Evolutionary conservation across 1,140 invertebrate species (phyloP).

Genomic region (Drosophila pectinifera): DNA sequence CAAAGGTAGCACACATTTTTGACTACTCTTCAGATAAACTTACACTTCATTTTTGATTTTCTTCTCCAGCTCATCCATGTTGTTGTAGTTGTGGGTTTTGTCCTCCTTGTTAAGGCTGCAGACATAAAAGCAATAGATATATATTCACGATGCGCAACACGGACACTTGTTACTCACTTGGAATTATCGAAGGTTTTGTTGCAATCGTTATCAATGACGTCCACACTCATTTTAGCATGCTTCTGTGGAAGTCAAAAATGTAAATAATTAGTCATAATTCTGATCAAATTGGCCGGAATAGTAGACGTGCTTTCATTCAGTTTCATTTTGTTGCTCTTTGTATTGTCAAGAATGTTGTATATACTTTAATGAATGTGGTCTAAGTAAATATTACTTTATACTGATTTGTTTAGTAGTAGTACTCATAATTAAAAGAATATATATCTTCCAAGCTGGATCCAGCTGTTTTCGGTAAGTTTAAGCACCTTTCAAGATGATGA

Average conservation of each 20-base stretch:
- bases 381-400: no score
- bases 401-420: no score
- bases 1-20: neutral
- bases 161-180: constrained; percentile 57
- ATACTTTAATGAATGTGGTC: neutral
- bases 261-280: neutral
- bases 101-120: constrained; percentile 74
- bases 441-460: no score
- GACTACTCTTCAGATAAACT: constrained; percentile 8
- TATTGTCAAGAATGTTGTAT: no score
- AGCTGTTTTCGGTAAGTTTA: neutral
- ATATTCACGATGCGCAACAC: neutral
- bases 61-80: constrained; percentile 84
- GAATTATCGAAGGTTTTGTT: constrained; percentile 82
- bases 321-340: no score
- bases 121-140: neutral
- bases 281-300: neutral
- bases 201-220: constrained; percentile 84
- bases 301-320: no score
- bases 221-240: constrained; percentile 85
- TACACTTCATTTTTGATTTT: constrained; percentile 85
- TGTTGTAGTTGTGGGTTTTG: constrained; percentile 71
- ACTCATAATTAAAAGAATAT: no score
- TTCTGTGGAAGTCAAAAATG: constrained; percentile 51
- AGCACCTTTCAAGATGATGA: neutral